Conservation (phyloP, 2,888 invertebrate genomes). For the Uloborus plumipes region DNA sequence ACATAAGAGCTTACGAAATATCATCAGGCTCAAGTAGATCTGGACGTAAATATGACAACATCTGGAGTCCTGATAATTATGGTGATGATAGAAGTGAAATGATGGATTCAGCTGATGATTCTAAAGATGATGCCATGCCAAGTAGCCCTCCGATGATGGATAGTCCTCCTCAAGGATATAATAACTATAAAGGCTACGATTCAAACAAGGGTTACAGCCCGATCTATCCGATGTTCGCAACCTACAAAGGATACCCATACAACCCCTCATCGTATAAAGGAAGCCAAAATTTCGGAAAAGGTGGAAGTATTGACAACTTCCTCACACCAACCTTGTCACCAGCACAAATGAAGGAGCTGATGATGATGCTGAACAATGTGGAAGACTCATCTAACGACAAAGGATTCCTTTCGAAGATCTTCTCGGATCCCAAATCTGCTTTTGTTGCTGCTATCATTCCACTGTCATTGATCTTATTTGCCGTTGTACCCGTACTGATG, state of each 20-base stretch:
- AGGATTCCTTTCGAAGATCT: slow-evolving; percentile 35
- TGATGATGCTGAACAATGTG: slow-evolving; percentile 35
- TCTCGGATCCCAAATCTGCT: slow-evolving; percentile 30
- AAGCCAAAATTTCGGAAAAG: not conserved
- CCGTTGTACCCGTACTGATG: slow-evolving; percentile 43
- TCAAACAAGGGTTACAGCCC: slow-evolving; percentile 5
- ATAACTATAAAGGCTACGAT: slow-evolving; percentile 34
- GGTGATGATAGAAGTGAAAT: slow-evolving; percentile 29
- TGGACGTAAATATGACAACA: not conserved
- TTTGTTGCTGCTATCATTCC: slow-evolving; percentile 45
- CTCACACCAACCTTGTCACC: not conserved
- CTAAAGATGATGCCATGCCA: not conserved
- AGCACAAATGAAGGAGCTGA: slow-evolving; percentile 38
- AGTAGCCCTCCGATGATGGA: not conserved
- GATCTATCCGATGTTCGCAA: slow-evolving; percentile 2
- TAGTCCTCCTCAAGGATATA: not conserved
- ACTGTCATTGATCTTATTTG: slow-evolving; percentile 27
- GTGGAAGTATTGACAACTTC: not conserved
- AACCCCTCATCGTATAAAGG: slow-evolving; percentile 34
- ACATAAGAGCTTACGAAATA: not conserved
- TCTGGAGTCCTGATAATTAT: slow-evolving; percentile 8
- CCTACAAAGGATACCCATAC: slow-evolving; percentile 36
- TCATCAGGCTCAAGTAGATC: not conserved
- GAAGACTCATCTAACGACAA: slow-evolving; percentile 14
- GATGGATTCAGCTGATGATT: slow-evolving; percentile 13